Evolutionary conservation across 2,888 invertebrate species (phyloP), one percentile per base, ranked within the genome.

Genomic region (Dorcus hopei): DNA sequence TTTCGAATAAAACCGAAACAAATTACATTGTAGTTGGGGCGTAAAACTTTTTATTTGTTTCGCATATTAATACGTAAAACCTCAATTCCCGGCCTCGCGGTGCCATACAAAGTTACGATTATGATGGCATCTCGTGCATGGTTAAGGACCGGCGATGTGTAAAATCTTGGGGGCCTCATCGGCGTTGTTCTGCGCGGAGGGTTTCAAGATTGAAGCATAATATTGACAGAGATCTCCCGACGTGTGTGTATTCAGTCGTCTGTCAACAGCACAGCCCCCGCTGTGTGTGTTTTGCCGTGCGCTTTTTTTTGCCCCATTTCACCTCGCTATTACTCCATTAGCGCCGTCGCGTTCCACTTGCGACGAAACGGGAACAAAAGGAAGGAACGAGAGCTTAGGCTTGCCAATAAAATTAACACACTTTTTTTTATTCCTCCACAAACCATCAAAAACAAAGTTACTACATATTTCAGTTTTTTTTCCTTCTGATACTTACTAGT

Each of bases 141-240:
- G 26, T 33, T 33, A 33, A 33, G 26, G 26, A 33, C 26, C 26
- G 26, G 26, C 45, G 45, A n/a, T 38, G 45, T 47, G 52, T 38
- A 45, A 53, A 53, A 45, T 45, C 45, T 53, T 16, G 16, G 42
- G n/a, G 41, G 54, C 63, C 63, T 60, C 67, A 59, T 5, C 26
- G 26, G 64, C 65, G 63, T 67, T 68, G 66, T 68, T 67, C 63
- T 64, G 59, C 54, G 55, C 61, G 58, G 58, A 63, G 61, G 59
- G 63, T 65, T 68, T 68, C 67, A 68, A 71, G 71, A 73, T 71
- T 71, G 70, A 71, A 73, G 69, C 71, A 72, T 68, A 72, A 72
- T 72, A 72, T 72, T 71, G 70, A 71, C 73, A 70, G 65, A 72
- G 70, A 70, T 68, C 67, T 69, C 64, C 61, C 64, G 65, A 67